Evolutionary conservation across 1,140 invertebrate genomes (phyloP), one percentile per base, ranked within the genome.

Genomic region (Aphelinus atriplicis): DNA sequence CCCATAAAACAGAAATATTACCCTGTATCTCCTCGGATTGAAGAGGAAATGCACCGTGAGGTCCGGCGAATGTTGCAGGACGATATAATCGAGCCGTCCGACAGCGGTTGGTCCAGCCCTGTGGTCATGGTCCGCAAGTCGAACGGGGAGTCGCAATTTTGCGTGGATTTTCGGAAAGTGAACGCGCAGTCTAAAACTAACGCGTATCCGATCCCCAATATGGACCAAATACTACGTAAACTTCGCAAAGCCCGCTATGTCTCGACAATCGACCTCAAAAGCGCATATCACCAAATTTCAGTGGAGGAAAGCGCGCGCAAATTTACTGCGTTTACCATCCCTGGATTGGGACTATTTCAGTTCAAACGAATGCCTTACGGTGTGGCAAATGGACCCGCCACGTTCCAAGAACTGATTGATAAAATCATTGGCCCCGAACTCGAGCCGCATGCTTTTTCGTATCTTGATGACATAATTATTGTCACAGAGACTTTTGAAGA

Each of bases 61-160:
- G 71, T 82, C 0, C 45, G 4, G 42, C 45, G 4, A 6, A 78
- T 87, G 77, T 71, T 85, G 7, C 62, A 78, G 48, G 78, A 80
- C 6, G 80, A 80, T 5, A 81, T 87, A 1, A 84, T 87, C 46
- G 78, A 86, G 71, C 79, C 81, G 68, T 81, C 80, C 9, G 77
- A 80, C 6, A 86, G 83, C 45, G 79, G 80, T 5, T 88, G 84
- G 83, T 81, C 85, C 1, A 75, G 81, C 6, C 81, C 83, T 3
- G 79, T 85, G 0, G 80, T 87, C 0, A 77, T 87, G 73, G 84
- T 86, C 2, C 79, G 78, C 3, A 88, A 88, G 67, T 81, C 80
- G 61, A 77, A 58, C 57, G 57, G n/a, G n/a, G 3, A 3, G 26
- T 26, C 26, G 26, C 26, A 0, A 26, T 26, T 26, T 26, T 26